These are phyloP conservation scores for Thelaira solivaga DNA, from an alignment of 2,888 invertebrate species.

Conservation along the genomic window DNA sequence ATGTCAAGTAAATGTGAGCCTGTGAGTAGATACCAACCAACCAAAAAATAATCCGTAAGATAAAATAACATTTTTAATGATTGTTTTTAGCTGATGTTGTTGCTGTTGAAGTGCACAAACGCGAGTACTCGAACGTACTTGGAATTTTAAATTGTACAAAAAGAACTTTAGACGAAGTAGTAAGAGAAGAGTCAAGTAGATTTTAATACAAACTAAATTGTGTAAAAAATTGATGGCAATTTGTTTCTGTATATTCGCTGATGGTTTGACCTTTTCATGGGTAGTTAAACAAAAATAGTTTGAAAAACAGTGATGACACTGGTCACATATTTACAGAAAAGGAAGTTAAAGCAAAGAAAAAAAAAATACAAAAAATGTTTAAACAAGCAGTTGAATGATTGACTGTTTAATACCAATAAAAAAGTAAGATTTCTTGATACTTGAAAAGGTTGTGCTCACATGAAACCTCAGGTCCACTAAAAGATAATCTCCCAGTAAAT, in stretches of 20 bases:
- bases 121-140: not conserved
- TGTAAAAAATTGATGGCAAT: conserved; percentile 26
- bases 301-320: conserved; percentile 26
- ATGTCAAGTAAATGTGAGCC: too few species aligned
- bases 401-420: too few species aligned
- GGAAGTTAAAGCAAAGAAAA: not conserved
- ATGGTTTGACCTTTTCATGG: conserved; percentile 51
- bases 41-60: conserved; percentile 12
- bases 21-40: not conserved
- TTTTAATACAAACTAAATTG: conserved; percentile 10
- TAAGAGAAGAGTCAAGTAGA: not conserved
- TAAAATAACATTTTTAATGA: conserved; percentile 15
- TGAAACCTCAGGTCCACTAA: too few species aligned
- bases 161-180: not conserved
- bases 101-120: not conserved
- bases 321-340: conserved; percentile 37
- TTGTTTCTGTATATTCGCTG: conserved; percentile 1
- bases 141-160: conserved; percentile 2
- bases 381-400: not conserved
- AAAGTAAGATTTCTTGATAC: too few species aligned
- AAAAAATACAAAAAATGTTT: not conserved
- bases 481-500: too few species aligned
- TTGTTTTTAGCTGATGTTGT: conserved; percentile 3
- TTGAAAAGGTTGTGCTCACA: too few species aligned
- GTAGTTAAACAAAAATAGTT: not conserved